Base-by-base conservation (phyloP, 2,113 vertebrate genomes). In the Isichthys henryi region DNA sequence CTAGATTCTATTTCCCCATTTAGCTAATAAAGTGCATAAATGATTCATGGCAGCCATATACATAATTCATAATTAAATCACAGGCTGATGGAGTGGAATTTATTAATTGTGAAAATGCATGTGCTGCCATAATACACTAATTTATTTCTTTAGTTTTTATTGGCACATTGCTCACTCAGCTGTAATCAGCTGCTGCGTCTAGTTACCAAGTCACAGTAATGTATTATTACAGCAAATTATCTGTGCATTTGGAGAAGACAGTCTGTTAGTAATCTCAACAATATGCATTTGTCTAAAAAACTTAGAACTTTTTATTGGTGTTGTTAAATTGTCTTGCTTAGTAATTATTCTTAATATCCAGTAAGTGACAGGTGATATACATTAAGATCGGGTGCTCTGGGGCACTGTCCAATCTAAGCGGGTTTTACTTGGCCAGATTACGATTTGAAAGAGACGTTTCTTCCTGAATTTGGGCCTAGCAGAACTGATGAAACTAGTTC, bases 41-140 rank as follows among this genome's bases (percentile, higher is more conserved):
- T 97, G 94, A 97, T 97, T 96, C 96, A 97, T 96, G 93, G 94
- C 95, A 94, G 92, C 91, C 94, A 94, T 96, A 97, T 96, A 96
- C 95, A 97, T 96, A 97, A 97, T 97, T 96, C 94, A 96, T 97
- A 96, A 97, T 97, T 97, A 97, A 97, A 97, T 97, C 96, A 96
- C 95, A 95, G 95, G 62, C 93, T 93, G 95, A 96, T 95, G 96
- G 93, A 94, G 94, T 94, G 96, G 96, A 97, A 97, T 97, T 96
- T 96, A 97, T 97, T 96, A 95, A 95, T 96, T 95, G 96, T 97
- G 96, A 97, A 97, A 95, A 95, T 94, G 95, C 95, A 95, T 94
- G 95, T 95, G 96, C 96, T 94, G 94, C 93, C 92, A 94, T 94
- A 94, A 96, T 96, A 95, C 91, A 94, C 95, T 96, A 96, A 97